A percentile compares a stretch with the other conserved stretches of the same genome.
phyloP scores from a whole-genome alignment of 2,113 vertebrate species.

The Aythya baeri region DNA sequence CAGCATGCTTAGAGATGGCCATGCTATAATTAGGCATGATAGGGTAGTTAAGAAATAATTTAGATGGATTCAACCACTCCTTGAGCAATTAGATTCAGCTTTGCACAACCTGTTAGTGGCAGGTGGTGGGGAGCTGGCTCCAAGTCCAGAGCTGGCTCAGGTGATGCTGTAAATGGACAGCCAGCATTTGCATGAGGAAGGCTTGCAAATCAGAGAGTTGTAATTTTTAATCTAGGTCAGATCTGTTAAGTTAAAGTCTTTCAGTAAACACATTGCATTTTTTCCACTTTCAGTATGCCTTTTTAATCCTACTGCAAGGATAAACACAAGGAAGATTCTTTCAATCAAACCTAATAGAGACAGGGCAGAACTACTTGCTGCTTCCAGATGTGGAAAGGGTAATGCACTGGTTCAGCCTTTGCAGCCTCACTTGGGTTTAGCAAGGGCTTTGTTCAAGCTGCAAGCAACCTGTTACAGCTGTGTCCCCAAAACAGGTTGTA shows the following conservation, averaged over 20 bases:
- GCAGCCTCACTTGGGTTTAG: neutral
- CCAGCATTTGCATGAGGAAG: neutral
- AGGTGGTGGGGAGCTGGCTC: neutral
- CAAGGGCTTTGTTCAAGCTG: neutral
- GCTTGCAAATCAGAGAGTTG: neutral
- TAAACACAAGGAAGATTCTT: neutral
- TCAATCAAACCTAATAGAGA: neutral
- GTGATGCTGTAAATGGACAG: neutral
- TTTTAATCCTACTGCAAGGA: neutral
- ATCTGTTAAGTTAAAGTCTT: neutral
- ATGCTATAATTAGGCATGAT: neutral
- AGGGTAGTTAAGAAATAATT: neutral
- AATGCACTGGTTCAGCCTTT: neutral
- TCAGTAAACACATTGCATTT: neutral
- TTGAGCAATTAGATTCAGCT: neutral
- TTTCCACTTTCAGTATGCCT: neutral
- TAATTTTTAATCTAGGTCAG: slow-evolving; percentile 20
- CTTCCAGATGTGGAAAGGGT: neutral
- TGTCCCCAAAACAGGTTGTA: neutral
- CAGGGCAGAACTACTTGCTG: rapidly evolving
- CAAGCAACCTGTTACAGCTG: neutral
- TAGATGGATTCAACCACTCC: neutral
- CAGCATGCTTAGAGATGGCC: neutral
- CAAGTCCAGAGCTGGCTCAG: neutral
- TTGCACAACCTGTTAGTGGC: neutral